phyloP scores from a whole-genome alignment of 2,888 invertebrate genomes.

The Polyploca ridens region DNA sequence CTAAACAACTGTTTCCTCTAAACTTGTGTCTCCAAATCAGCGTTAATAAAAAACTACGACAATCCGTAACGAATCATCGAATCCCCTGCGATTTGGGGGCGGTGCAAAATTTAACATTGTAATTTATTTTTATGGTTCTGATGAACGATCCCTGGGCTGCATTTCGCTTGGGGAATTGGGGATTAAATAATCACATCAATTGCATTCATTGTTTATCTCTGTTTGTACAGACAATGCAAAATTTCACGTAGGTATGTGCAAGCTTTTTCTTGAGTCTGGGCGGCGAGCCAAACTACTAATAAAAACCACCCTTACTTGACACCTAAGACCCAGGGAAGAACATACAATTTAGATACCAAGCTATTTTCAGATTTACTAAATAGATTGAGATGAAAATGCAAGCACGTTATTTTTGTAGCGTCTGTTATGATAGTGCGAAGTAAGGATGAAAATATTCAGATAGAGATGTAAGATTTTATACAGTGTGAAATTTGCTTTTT shows the following conservation, averaged over 20 bases:
- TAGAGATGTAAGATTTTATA: neutral
- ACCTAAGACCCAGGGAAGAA: neutral
- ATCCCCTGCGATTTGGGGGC: constrained; percentile 70
- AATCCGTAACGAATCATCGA: constrained; percentile 70
- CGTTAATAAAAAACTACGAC: constrained; percentile 70
- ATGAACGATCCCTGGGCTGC: constrained; percentile 57
- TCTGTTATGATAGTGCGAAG: neutral
- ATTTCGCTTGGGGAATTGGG: constrained; percentile 57
- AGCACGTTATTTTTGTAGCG: neutral
- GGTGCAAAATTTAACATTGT: constrained; percentile 79
- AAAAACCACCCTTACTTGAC: constrained; percentile 8
- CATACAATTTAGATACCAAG: neutral
- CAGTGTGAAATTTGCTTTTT: neutral
- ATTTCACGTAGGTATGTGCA: neutral
- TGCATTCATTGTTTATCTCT: constrained; percentile 62
- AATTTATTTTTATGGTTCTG: constrained; percentile 80
- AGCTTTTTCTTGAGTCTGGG: constrained; percentile 9
- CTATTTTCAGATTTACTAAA: constrained; percentile 8
- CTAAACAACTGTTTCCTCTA: constrained; percentile 24
- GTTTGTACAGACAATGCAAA: constrained; percentile 39
- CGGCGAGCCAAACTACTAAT: constrained; percentile 8
- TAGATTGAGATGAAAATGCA: constrained; percentile 11
- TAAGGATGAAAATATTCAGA: neutral
- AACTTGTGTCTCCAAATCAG: constrained; percentile 48
- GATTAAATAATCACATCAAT: constrained; percentile 71